A percentile compares a stretch with the other conserved stretches of the same genome.
Evolutionary conservation across 2,113 vertebrate species (phyloP).

Genomic region (Malurus melanocephalus): DNA sequence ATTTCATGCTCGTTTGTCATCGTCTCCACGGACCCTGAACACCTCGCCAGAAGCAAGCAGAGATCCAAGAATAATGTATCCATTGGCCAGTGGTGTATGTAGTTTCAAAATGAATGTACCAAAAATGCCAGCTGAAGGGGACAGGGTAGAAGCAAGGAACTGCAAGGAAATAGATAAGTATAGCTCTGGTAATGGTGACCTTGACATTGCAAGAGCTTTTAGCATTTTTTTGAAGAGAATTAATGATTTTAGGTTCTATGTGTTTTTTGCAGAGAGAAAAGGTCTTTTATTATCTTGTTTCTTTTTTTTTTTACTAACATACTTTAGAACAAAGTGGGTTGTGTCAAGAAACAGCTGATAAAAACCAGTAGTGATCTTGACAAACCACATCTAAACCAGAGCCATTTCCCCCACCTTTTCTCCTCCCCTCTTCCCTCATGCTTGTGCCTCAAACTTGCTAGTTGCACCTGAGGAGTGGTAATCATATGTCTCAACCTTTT

Average conservation of each 20-base stretch:
- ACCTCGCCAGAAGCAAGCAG: slow-evolving; percentile 27
- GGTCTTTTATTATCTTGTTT: background rate
- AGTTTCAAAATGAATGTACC: background rate
- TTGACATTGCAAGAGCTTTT: background rate
- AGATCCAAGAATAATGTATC: slow-evolving; percentile 61
- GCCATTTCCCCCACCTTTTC: background rate
- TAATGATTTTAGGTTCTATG: background rate
- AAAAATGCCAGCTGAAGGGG: background rate
- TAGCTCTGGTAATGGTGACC: background rate
- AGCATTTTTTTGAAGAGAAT: background rate
- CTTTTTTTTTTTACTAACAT: background rate
- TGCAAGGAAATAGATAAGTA: background rate
- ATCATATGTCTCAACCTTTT: slow-evolving; percentile 25
- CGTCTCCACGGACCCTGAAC: background rate
- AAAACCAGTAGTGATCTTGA: slow-evolving; percentile 11
- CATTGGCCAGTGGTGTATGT: background rate
- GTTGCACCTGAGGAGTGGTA: slow-evolving; percentile 7
- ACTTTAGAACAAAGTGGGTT: background rate
- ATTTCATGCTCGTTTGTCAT: slow-evolving; percentile 20
- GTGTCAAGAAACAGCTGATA: slow-evolving; percentile 13
- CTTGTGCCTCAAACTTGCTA: background rate
- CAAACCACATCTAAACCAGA: background rate
- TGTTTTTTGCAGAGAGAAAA: background rate
- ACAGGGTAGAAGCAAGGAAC: background rate
- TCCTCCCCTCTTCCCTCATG: background rate